These are phyloP conservation scores for Polydrusus tereticollis DNA, from an alignment of 2,888 invertebrate genomes.

Conservation along the genomic window DNA sequence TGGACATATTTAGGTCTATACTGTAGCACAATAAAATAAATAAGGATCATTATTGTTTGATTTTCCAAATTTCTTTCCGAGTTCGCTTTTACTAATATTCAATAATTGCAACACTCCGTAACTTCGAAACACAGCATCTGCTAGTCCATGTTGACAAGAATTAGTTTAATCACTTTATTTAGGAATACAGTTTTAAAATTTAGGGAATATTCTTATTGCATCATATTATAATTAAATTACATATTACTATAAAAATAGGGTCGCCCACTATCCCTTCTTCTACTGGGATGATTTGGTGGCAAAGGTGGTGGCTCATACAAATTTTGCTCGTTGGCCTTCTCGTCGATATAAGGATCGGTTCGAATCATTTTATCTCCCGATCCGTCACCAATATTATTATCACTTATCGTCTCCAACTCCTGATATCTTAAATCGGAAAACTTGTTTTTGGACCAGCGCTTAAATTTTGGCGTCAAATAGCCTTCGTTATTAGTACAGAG, in stretches of 20 bases:
- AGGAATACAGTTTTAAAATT: no score
- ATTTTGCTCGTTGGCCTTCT: neutral
- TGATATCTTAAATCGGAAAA: slow-evolving; percentile 1
- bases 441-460: slow-evolving; percentile 12
- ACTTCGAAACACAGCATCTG: no score
- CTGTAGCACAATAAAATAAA: no score
- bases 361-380: neutral
- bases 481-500: slow-evolving; percentile 26
- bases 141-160: no score
- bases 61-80: no score
- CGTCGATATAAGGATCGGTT: neutral
- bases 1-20: no score
- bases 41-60: no score
- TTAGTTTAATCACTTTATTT: no score
- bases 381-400: neutral
- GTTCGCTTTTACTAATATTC: no score
- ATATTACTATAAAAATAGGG: slow-evolving; percentile 34
- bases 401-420: slow-evolving; percentile 3
- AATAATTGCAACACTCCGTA: no score
- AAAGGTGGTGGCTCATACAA: slow-evolving; percentile 51
- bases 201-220: no score
- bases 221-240: neutral
- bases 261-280: slow-evolving; percentile 21
- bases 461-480: slow-evolving; percentile 30
- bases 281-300: slow-evolving; percentile 57